Conservation (phyloP, 2,888 invertebrate species). For the Papilio demoleus region DNA sequence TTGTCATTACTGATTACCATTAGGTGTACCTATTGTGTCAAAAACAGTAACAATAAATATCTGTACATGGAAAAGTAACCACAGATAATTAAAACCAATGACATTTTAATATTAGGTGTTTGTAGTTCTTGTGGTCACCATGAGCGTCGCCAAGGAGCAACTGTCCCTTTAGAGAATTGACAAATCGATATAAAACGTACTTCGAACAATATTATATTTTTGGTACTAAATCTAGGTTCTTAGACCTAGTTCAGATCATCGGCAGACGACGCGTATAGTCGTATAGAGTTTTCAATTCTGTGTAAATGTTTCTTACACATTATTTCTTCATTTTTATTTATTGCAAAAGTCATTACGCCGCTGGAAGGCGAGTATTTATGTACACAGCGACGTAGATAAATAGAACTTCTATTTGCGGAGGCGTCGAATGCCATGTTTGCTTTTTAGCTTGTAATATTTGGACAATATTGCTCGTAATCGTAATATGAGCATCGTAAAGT, state of each 20-base stretch:
- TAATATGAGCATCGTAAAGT: conserved; percentile 26
- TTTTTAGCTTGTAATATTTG: conserved; percentile 37
- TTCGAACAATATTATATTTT: too few relatives aligned
- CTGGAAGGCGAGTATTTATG: conserved; percentile 34
- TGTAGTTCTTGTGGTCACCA: too few relatives aligned
- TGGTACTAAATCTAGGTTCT: too few relatives aligned
- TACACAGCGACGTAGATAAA: conserved; percentile 38
- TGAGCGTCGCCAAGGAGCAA: too few relatives aligned
- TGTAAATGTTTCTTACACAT: background rate
- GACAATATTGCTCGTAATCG: conserved; percentile 35
- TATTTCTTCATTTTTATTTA: conserved; percentile 25
- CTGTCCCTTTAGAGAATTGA: too few relatives aligned
- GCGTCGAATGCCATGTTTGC: conserved; percentile 37
- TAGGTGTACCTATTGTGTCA: background rate
- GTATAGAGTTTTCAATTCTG: background rate
- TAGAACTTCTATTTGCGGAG: conserved; percentile 39
- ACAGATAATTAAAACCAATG: background rate
- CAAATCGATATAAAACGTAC: too few relatives aligned
- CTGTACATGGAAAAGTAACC: too few relatives aligned
- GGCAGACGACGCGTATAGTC: too few relatives aligned
- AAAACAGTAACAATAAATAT: background rate
- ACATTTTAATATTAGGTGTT: too few relatives aligned
- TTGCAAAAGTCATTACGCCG: conserved; percentile 36
- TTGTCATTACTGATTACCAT: too few relatives aligned
- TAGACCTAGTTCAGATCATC: too few relatives aligned